These are phyloP conservation scores for Sphenodon punctatus DNA, from an alignment of 2,797 vertebrate species.

Conservation along the genomic window DNA sequence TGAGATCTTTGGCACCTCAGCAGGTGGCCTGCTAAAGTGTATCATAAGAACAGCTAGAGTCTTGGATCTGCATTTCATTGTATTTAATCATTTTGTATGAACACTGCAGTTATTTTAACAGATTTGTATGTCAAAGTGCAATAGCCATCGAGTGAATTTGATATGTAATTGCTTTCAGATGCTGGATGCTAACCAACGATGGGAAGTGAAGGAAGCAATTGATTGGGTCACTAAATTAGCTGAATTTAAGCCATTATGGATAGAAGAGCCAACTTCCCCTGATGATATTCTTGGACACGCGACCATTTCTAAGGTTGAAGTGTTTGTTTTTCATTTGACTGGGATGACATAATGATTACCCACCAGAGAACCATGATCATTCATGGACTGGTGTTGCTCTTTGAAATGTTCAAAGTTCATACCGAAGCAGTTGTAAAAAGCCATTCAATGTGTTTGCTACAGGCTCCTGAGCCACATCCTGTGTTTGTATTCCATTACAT, in stretches of 20 bases:
- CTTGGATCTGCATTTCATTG: conserved; percentile 6
- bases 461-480: not conserved
- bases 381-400: not conserved
- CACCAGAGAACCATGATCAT: not conserved
- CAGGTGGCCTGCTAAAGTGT: not conserved
- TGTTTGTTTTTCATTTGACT: not conserved
- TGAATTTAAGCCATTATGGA: conserved; percentile 83
- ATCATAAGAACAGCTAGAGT: not conserved
- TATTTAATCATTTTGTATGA: conserved; percentile 25
- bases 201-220: conserved; percentile 83
- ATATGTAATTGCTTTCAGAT: conserved; percentile 68
- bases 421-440: conserved; percentile 16
- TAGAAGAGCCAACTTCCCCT: conserved; percentile 85
- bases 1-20: not conserved
- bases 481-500: conserved; percentile 16
- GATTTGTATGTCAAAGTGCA: not conserved
- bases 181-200: conserved; percentile 86
- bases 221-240: conserved; percentile 79
- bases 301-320: conserved; percentile 79
- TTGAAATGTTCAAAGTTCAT: not conserved
- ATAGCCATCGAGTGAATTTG: not conserved
- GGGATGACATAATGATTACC: not conserved
- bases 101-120: not conserved
- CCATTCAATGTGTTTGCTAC: not conserved
- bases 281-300: conserved; percentile 85